Conservation (phyloP, 2,888 invertebrate genomes). For the Cryptocephalus moraei region DNA sequence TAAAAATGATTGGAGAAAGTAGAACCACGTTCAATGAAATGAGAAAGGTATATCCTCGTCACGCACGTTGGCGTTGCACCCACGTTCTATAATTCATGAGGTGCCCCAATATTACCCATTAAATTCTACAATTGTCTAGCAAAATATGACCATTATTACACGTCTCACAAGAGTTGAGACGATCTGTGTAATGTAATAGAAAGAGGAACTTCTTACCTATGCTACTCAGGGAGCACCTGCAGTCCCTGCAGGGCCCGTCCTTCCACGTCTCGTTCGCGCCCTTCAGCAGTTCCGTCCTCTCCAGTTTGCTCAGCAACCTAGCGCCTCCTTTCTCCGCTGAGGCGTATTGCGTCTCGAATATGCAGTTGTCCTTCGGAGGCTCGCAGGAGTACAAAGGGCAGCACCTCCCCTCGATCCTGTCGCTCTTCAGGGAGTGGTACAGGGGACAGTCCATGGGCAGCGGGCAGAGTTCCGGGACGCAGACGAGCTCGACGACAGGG, state of each 20-base stretch:
- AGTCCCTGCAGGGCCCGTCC: slow-evolving; percentile 61
- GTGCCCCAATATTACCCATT: too few relatives aligned
- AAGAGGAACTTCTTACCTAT: slow-evolving; percentile 20
- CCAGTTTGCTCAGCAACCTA: slow-evolving; percentile 29
- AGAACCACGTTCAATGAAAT: too few relatives aligned
- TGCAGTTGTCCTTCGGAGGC: slow-evolving; percentile 53
- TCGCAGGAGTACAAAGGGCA: slow-evolving; percentile 59
- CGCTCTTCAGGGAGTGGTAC: slow-evolving; percentile 42
- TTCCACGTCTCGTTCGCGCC: slow-evolving; percentile 52
- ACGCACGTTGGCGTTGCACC: too few relatives aligned
- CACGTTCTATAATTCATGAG: too few relatives aligned
- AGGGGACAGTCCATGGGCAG: slow-evolving; percentile 47
- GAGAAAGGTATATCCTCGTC: too few relatives aligned
- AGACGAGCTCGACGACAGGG: slow-evolving; percentile 48
- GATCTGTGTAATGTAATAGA: too few relatives aligned
- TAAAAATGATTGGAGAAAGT: too few relatives aligned
- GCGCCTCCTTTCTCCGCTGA: slow-evolving; percentile 47
- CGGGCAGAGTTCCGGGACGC: slow-evolving; percentile 55
- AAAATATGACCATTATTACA: too few relatives aligned
- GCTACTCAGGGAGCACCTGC: slow-evolving; percentile 42
- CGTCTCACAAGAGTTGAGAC: too few relatives aligned
- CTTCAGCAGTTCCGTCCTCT: slow-evolving; percentile 45
- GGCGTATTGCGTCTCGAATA: slow-evolving; percentile 48
- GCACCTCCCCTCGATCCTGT: slow-evolving; percentile 39
- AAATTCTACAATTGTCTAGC: too few relatives aligned